Evolutionary conservation across 2,797 vertebrate species (phyloP), one percentile per base, ranked within the genome.

Genomic region (Sphenopsis melanotis): DNA sequence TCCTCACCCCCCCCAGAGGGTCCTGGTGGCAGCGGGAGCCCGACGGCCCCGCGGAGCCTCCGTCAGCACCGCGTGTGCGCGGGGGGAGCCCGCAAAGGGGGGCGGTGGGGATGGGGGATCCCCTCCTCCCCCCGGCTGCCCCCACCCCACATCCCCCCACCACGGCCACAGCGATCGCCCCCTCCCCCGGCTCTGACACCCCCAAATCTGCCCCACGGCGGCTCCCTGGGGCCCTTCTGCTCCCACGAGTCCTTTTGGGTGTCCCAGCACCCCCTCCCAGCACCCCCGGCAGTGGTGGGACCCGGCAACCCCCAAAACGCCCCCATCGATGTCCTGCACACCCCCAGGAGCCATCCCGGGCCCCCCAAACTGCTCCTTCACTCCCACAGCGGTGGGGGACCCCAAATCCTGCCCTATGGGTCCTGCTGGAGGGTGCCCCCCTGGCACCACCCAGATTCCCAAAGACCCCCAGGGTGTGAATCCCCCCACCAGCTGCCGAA

Each of bases 321-420:
- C 8, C 29, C 16, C 77, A 23, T 14, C 4, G 0, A 20, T 9
- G 53, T 37, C 53, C 30, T 24, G 44, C 20, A 6, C 34, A 27
- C 26, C 17, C 41, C 41, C 52, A 13, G 75, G 18, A 39, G 26
- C 71, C 46, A 30, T 30, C 59, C 23, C 1, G 2, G 12, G 1
- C 5, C 23, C 23, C 36, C 53, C 55, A 56, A 17, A 17, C 7
- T 8, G 27, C 37, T 61, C 23, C 30, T 7, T 10, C 16, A 1
- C 4, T 57, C 18, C 46, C 42, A 15, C 13, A 24, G 6, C 0
- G 2, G 7, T 5, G 13, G 6, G 63, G n/a, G 15, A 19, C 2
- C 18, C 55, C n/a, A 23, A 11, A 10, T 32, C 21, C n/a, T 60
- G 15, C 44, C n/a, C 57, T 3, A 0, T 8, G 44, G 21, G 16